phyloP scores from a whole-genome alignment of 2,888 invertebrate genomes.

The Rhogogaster chlorosoma region DNA sequence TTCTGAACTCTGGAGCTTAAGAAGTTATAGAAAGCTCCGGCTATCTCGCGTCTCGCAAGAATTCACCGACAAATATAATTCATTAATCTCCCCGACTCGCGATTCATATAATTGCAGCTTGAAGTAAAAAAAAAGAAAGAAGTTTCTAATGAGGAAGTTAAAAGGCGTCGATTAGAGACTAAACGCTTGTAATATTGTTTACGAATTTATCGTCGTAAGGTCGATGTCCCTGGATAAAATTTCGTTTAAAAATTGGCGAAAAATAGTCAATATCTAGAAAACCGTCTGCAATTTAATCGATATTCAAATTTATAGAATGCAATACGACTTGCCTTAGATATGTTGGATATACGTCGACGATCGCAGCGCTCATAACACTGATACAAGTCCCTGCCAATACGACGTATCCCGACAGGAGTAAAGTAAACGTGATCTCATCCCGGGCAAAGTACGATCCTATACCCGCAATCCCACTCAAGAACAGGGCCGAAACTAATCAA shows the following conservation, averaged over 20 bases:
- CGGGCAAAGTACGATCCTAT: conserved; percentile 51
- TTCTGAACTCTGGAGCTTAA: neutral
- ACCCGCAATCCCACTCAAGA: conserved; percentile 53
- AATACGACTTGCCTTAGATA: conserved; percentile 53
- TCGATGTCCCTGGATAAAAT: too few species aligned
- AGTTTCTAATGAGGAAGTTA: neutral
- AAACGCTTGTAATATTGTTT: neutral
- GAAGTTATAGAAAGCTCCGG: neutral
- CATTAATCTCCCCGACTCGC: neutral
- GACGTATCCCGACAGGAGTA: conserved; percentile 53
- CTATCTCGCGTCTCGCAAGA: neutral
- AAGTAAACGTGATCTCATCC: conserved; percentile 51
- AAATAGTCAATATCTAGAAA: neutral
- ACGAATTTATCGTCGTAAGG: neutral
- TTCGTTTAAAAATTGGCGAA: neutral
- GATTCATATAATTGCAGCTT: neutral
- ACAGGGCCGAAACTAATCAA: conserved; percentile 52
- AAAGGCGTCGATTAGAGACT: neutral
- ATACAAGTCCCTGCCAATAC: conserved; percentile 52
- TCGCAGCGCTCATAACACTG: conserved; percentile 55
- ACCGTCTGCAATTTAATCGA: neutral
- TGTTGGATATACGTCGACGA: conserved; percentile 58
- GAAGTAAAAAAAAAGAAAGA: neutral
- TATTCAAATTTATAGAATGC: neutral
- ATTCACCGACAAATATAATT: neutral